These are phyloP conservation scores for Sycophaga agraensis DNA, from an alignment of 1,140 invertebrate species.

Conservation along the genomic window DNA sequence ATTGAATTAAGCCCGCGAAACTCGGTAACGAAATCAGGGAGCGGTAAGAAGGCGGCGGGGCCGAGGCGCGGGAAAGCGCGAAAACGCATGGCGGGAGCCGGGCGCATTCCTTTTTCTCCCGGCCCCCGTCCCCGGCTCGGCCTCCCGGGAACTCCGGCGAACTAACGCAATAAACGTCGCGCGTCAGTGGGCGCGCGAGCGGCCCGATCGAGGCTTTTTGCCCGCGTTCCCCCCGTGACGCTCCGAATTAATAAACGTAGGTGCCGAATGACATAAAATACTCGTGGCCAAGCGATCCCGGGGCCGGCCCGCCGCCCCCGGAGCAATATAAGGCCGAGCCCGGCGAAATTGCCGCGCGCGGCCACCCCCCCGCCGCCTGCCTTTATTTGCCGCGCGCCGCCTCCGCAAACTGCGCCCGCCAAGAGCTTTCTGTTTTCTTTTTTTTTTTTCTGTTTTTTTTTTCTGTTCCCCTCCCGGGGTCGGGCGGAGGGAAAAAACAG, in stretches of 20 bases:
- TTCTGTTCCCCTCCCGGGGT: too few relatives aligned
- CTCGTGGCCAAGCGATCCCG: too few relatives aligned
- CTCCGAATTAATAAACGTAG: constrained; percentile 23
- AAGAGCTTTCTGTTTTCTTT: too few relatives aligned
- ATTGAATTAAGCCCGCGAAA: constrained; percentile 28
- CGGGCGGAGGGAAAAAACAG: too few relatives aligned
- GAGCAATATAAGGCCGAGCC: too few relatives aligned
- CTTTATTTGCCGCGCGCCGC: too few relatives aligned
- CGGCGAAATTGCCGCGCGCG: neutral
- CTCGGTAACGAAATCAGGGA: constrained; percentile 27
- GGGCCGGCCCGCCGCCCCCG: too few relatives aligned
- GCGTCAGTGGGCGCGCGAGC: constrained; percentile 1
- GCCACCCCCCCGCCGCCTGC: too few relatives aligned
- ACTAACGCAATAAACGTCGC: constrained; percentile 26
- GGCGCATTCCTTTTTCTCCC: too few relatives aligned
- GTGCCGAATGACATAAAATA: neutral
- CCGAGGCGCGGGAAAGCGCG: neutral
- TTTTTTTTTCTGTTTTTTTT: too few relatives aligned
- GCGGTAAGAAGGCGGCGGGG: constrained; percentile 2
- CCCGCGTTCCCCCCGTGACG: neutral
- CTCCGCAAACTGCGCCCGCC: too few relatives aligned
- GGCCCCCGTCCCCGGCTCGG: neutral
- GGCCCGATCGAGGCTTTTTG: constrained; percentile 8
- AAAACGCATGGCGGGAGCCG: neutral
- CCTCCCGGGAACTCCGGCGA: constrained; percentile 6